Evolutionary conservation across 2,113 vertebrate genomes (phyloP), one percentile per base, ranked within the genome.

Genomic region (Pristiophorus japonicus): DNA sequence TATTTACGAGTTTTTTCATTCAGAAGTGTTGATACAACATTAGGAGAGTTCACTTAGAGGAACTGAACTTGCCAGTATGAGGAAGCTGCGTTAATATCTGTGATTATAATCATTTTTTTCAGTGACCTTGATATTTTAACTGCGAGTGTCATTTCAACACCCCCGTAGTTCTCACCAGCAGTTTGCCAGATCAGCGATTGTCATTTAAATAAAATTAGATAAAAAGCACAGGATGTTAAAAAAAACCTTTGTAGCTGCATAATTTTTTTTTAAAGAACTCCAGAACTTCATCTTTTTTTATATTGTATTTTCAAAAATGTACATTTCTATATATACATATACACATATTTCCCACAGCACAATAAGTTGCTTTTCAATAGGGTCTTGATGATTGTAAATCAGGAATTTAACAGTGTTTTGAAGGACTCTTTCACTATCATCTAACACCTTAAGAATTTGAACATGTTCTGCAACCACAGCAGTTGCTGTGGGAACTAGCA

Each of bases 1-100:
- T 47, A n/a, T 59, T 91, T 62, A 62, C 62, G 5, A 18, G n/a
- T n/a, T 90, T 88, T 45, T 91, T 62, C n/a, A 1, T 90, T 81
- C 75, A 16, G 75, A 81, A 81, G 75, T 81, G 78, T 81, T 81
- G 78, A 22, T 81, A 45, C 78, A 34, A 90, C 85, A 90, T 90
- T 55, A 87, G 84, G 51, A 90, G 27, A 20, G 51, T 1, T 62
- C 27, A 59, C 4, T 59, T 34, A 16, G 34, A 62, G 87, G 55
- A 90, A n/a, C 14, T 91, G 4, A 62, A 91, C 55, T 91, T 62
- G 30, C n/a, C 27, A 91, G 55, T 51, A 7, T 27, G 22, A 87
- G 84, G 84, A 55, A 87, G 6, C 12, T 88, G 47, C 3, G 3
- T 59, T 90, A 90, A 87, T n/a, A 91, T 62, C 34, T n/a, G 16